Base-by-base conservation (phyloP, 2,113 vertebrate genomes). In the Ctenodactylus gundi region DNA sequence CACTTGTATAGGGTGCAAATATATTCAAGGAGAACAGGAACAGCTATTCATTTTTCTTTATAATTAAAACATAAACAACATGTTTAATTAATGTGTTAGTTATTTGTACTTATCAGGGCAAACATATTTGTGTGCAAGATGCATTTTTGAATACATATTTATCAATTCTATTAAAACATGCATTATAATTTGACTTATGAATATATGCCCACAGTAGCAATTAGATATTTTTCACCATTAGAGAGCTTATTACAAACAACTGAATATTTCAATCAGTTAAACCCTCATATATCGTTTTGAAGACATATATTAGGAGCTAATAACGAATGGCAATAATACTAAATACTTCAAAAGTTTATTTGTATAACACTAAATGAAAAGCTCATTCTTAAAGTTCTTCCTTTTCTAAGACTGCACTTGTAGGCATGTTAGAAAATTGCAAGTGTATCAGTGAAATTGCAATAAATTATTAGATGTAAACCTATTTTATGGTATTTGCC, bases 61-160 rank as follows among this genome's bases (percentile, higher is more conserved):
- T 80, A 91, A 95, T 72, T 96, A 82, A 85, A 93, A 15, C 49
- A 76, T 89, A 93, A 97, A 92, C 49, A 80, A 78, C 78, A 7
- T 75, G 80, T 72, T 91, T 64, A 60, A 81, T 91, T 91, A 92
- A 84, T 89, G 14, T 91, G 13, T 23, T 90, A 86, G 88, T 96
- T 95, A 89, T 88, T 94, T 41, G 87, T 82, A 90, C 21, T 92
- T 96, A 88, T 72, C n/a, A 72, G 34, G 80, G 14, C 5, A 82
- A 39, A 77, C 1, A 41, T 90, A 67, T 72, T 95, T 87, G 60
- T 81, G 10, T 2, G 77, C 83, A 75, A 36, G 78, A 67, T 89
- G 8, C 14, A 82, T 88, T 82, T 93, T 65, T 76, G 92, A 92
- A 55, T 92, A 75, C 18, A 73, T 93, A 55, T 58, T 93, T 92